Evolutionary conservation across 2,888 invertebrate genomes (phyloP).

Genomic region (Osmoderma eremita): DNA sequence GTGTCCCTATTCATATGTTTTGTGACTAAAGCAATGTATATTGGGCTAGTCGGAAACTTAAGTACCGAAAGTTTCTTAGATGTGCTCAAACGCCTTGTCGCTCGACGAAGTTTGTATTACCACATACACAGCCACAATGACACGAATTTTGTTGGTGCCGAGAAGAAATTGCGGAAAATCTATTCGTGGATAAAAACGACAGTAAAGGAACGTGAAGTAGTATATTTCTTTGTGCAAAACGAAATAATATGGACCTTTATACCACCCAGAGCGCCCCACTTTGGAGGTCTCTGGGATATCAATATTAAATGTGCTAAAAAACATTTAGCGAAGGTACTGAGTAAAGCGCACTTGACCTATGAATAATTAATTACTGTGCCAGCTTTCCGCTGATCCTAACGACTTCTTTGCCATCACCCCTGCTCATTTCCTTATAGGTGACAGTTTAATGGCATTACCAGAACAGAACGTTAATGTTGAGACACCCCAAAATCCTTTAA

Average conservation of each 20-base stretch:
- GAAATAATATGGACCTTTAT: slow-evolving; percentile 31
- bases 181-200: background rate
- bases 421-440: slow-evolving; percentile 52
- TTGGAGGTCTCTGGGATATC: slow-evolving; percentile 42
- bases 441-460: slow-evolving; percentile 31
- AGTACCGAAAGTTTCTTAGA: slow-evolving; percentile 31
- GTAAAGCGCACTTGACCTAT: slow-evolving; percentile 32
- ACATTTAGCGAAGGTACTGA: slow-evolving; percentile 15
- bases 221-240: background rate
- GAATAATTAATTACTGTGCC: slow-evolving; percentile 41
- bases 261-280: slow-evolving; percentile 42
- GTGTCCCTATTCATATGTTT: slow-evolving; percentile 51
- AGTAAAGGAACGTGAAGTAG: background rate
- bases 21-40: slow-evolving; percentile 48
- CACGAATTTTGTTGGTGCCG: slow-evolving; percentile 39
- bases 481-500: background rate
- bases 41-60: slow-evolving; percentile 37
- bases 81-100: slow-evolving; percentile 37
- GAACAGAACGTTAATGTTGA: slow-evolving; percentile 30
- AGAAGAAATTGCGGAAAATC: slow-evolving; percentile 29
- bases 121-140: slow-evolving; percentile 40
- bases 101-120: slow-evolving; percentile 26
- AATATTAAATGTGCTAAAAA: slow-evolving; percentile 39
- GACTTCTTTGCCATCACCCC: slow-evolving; percentile 49
- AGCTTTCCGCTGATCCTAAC: slow-evolving; percentile 46